phyloP scores from a whole-genome alignment of 53 echinoderm and acorn worm genomes.

The Temnopleurus reevesii region DNA sequence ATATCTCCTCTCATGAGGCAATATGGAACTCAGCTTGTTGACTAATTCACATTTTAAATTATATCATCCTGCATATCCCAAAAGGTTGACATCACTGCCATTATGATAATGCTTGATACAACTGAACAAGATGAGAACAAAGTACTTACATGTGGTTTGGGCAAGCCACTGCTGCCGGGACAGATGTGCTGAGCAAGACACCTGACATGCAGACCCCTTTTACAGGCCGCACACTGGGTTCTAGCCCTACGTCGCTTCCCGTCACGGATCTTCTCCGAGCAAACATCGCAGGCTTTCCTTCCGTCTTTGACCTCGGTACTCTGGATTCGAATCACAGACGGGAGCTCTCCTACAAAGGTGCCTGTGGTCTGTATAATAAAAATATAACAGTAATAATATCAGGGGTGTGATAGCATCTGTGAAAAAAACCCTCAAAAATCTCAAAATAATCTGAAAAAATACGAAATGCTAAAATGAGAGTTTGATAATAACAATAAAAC shows the following conservation, averaged over 20 bases:
- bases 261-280: neutral
- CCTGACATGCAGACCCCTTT: slow-evolving; percentile 26
- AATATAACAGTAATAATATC: no score
- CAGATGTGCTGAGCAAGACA: slow-evolving; percentile 45
- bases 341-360: slow-evolving; percentile 46
- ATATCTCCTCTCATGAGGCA: no score
- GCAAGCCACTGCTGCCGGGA: neutral
- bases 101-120: no score
- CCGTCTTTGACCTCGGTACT: slow-evolving; percentile 4
- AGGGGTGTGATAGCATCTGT: no score
- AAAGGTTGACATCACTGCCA: no score
- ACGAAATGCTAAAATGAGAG: no score
- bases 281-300: slow-evolving; percentile 40
- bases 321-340: neutral
- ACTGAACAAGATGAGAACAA: neutral
- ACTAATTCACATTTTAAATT: no score
- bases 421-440: no score
- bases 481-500: no score
- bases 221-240: slow-evolving; percentile 35
- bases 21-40: no score
- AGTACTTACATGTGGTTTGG: neutral
- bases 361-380: slow-evolving; percentile 22
- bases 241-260: slow-evolving; percentile 36
- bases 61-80: no score
- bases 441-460: no score